Evolutionary conservation across 2,113 vertebrate species (phyloP), one percentile per base, ranked within the genome.

Genomic region (Malurus melanocephalus): DNA sequence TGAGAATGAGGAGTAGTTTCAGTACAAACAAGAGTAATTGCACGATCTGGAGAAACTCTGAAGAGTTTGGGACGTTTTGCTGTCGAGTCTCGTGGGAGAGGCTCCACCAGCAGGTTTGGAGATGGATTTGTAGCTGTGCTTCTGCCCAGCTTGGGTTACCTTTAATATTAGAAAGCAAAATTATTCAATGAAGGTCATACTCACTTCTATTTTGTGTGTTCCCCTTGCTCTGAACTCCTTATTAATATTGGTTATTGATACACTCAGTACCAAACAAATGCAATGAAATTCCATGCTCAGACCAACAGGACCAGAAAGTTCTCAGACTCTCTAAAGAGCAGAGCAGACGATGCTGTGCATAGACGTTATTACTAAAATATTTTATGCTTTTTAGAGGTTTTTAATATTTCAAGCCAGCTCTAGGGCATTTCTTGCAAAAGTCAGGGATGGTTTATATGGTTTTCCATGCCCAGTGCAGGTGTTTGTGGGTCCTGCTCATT

Each of bases 331-430:
- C 42, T 56, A 30, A 76, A 84, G 57, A 86, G 19, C 79, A 67
- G 65, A 35, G 59, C 57, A 69, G 72, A 32, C 57, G 15, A 18
- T 1, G 2, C 38, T 79, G 24, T 80, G n/a, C 17, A 2, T 20
- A 48, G 55, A 17, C 30, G 64, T 66, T 55, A 43, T 33, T 79
- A 3, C 5, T 78, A 16, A 84, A 79, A 71, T 45, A 52, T 61
- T 76, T 46, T 81, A 18, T 93, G 67, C 76, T 91, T 94, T 76
- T 35, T 38, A 66, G 40, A 33, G 30, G n/a, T 68, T 75, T 72
- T 76, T 91, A 38, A 84, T 92, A 65, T 92, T 93, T 60, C 83
- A 88, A 88, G 72, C 8, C 61, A 85, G 67, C 77, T 78, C 49
- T 67, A 66, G 28, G 5, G 4, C 66, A 80, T 71, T 10, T 42